Evolutionary conservation across 64 coral and sea anemone species (phyloP).

Genomic region (Actinia equina): DNA sequence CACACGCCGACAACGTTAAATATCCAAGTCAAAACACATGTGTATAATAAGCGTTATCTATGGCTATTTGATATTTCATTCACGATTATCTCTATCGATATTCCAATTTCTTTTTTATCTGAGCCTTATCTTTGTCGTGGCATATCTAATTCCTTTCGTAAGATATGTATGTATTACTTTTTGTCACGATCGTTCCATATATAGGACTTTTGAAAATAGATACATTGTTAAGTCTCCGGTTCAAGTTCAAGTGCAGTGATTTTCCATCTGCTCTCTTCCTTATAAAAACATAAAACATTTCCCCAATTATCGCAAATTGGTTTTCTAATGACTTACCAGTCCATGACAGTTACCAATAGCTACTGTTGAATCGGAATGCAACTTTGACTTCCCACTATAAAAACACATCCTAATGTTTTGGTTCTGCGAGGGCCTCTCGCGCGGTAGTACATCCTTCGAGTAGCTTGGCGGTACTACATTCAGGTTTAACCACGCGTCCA

Average conservation of each 20-base stretch:
- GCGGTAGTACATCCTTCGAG: constrained; percentile 24
- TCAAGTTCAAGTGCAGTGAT: too few relatives aligned
- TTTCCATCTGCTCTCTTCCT: not conserved
- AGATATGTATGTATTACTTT: too few relatives aligned
- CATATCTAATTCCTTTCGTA: too few relatives aligned
- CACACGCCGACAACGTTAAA: not conserved
- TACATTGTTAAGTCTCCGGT: too few relatives aligned
- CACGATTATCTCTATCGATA: not conserved
- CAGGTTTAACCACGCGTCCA: constrained; percentile 33
- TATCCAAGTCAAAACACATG: not conserved
- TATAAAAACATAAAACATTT: not conserved
- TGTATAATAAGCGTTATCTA: not conserved
- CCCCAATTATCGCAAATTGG: not conserved
- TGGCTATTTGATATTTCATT: not conserved
- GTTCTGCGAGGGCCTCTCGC: not conserved
- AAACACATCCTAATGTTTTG: constrained; percentile 25
- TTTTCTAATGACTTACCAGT: constrained; percentile 31
- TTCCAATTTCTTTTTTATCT: not conserved
- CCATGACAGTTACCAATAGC: constrained; percentile 41
- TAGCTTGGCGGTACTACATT: constrained; percentile 32
- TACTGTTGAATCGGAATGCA: constrained; percentile 27
- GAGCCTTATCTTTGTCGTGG: too few relatives aligned
- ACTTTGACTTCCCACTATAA: constrained; percentile 30
- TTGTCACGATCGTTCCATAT: too few relatives aligned
- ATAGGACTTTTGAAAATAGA: too few relatives aligned